Evolutionary conservation across 30 jellyfish, hydroid and myxozoan species (phyloP).

Genomic region (Pseudorhiza aurosa): DNA sequence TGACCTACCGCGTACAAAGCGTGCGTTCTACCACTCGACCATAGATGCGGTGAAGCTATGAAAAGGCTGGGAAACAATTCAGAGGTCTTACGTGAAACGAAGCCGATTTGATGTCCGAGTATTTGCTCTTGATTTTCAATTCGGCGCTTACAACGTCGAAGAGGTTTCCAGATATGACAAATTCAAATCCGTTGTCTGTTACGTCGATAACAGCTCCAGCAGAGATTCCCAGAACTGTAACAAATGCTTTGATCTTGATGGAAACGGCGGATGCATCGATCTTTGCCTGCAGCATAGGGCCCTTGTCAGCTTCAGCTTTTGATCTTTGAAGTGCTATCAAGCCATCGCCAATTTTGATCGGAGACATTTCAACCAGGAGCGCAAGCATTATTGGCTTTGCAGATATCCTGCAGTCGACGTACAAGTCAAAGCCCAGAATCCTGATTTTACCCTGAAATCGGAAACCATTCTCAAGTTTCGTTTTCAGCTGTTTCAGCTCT

Average conservation of each 20-base stretch:
- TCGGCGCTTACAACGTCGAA: slow-evolving; percentile 78
- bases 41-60: too few relatives aligned
- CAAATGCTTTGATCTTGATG: slow-evolving; percentile 70
- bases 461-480: slow-evolving; percentile 70
- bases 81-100: slow-evolving; percentile 62
- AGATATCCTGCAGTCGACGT: slow-evolving; percentile 56
- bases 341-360: slow-evolving; percentile 78
- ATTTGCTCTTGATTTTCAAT: slow-evolving; percentile 45
- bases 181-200: slow-evolving; percentile 68
- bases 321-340: slow-evolving; percentile 64
- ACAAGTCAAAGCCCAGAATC: slow-evolving; percentile 45
- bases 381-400: slow-evolving; percentile 34
- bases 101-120: slow-evolving; percentile 54
- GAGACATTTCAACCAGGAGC: slow-evolving; percentile 85
- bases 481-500: slow-evolving; percentile 58
- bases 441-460: slow-evolving; percentile 72
- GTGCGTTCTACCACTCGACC: too few relatives aligned
- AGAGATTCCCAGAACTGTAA: slow-evolving; percentile 82
- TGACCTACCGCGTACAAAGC: too few relatives aligned
- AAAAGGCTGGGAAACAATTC: too few relatives aligned
- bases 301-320: slow-evolving; percentile 78
- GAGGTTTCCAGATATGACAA: slow-evolving; percentile 67
- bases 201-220: slow-evolving; percentile 74
- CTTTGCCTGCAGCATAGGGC: slow-evolving; percentile 77
- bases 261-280: slow-evolving; percentile 54